Base-by-base conservation (phyloP, 2,888 invertebrate genomes). In the Hydriomena furcata region DNA sequence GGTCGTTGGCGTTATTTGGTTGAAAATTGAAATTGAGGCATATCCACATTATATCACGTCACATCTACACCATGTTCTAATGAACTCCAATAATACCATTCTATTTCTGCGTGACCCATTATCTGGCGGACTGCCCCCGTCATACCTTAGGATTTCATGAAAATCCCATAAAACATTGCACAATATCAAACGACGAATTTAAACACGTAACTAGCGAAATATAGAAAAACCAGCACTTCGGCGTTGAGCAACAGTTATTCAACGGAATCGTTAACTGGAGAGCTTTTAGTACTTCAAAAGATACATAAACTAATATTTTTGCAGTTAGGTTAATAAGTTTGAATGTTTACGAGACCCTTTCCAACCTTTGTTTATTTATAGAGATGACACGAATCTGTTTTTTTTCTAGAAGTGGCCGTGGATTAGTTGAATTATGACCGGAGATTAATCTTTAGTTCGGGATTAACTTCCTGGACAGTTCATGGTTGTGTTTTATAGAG, bases 81-180 rank as follows among this genome's bases (percentile, higher is more conserved):
- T 77, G 80, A 81, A 82, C 59, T 77, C 76, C 68, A 76, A 79
- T 77, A 80, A 80, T 82, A 82, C 65, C 63, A 66, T 34, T 74
- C 80, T 85, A 84, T 85, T 85, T 83, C 73, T 71, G 76, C 58
- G 58, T 81, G 85, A 84, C 84, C 84, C 72, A 84, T 82, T 83
- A 79, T 80, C 65, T 74, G 68, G 65, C 64, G 32, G 32, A 38
- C 37, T 7, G 63, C 63, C 67, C 61, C 68, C 66, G 70, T 73
- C 70, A 73, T 68, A 70, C 65, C 60, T 66, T 66, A 69, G 71
- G 67, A 75, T 82, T 76, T 72, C 65, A 69, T 73, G 71, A 78
- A 81, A 81, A 76, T 65, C 65, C 68, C 71, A 79, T 77, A 79
- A 80, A 75, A 73, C 69, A 73, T 84, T 84, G 74, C 84, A 79